Evolutionary conservation across 2,888 invertebrate genomes (phyloP).

Genomic region (Nemurella pictetii): DNA sequence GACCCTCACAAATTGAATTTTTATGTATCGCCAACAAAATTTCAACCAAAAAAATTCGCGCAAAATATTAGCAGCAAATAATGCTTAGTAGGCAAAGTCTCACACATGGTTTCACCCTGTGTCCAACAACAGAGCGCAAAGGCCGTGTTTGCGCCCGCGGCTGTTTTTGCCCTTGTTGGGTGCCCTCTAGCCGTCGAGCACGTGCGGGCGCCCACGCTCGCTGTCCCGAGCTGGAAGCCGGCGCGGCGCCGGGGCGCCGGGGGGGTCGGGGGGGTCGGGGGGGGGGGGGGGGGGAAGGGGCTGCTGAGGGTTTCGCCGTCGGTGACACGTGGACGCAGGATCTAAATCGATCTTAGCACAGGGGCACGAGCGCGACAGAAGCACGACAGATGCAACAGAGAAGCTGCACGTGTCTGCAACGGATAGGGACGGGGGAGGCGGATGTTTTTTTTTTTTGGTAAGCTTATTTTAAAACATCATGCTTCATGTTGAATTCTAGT

Average conservation of each 20-base stretch:
- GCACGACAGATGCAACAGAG: neutral
- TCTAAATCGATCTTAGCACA: slow-evolving; percentile 10
- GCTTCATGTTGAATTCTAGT: neutral
- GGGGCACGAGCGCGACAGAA: no score
- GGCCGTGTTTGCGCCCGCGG: neutral
- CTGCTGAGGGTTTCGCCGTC: no score
- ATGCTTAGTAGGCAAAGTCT: no score
- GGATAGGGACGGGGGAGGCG: neutral
- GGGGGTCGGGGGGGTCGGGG: neutral
- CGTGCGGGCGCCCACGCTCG: neutral
- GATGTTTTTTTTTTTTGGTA: neutral
- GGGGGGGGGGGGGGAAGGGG: neutral
- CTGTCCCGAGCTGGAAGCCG: neutral
- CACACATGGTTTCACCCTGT: no score
- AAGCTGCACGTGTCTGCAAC: neutral
- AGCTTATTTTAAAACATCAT: neutral
- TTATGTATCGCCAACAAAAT: no score
- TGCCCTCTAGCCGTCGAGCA: neutral
- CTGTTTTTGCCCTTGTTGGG: neutral
- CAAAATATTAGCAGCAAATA: no score
- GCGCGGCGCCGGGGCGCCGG: neutral
- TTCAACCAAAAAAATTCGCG: no score
- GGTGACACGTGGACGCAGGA: neutral
- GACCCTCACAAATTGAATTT: no score
- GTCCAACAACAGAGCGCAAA: no score